These are phyloP conservation scores for Premnoplex brunnescens DNA, from an alignment of 2,797 vertebrate genomes.

Conservation along the genomic window DNA sequence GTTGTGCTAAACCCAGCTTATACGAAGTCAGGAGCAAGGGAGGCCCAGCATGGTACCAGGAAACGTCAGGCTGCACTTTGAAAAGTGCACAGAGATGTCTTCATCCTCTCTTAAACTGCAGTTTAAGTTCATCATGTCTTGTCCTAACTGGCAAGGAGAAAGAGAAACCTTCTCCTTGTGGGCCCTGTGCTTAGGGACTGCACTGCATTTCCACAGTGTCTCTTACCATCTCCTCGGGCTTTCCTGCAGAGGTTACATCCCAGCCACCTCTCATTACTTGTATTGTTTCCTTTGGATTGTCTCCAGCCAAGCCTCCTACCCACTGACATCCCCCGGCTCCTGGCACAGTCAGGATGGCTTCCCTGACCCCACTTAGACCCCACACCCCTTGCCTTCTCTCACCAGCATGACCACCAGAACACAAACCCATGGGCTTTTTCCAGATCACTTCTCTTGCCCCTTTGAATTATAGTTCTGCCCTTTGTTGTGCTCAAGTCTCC, in stretches of 20 bases:
- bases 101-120: not conserved
- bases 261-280: not conserved
- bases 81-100: not conserved
- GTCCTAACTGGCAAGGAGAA: not conserved
- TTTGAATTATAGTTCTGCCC: not conserved
- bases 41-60: accelerated
- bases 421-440: not conserved
- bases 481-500: not conserved
- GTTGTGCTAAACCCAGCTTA: not conserved
- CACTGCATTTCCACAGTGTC: accelerated
- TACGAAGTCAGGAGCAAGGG: not conserved
- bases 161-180: accelerated
- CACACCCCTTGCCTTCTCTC: accelerated
- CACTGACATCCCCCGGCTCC: accelerated
- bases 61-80: not conserved
- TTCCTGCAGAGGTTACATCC: not conserved
- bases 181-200: accelerated
- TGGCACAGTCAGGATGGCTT: accelerated
- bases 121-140: not conserved
- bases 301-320: not conserved
- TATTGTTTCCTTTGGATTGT: not conserved
- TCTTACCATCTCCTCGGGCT: not conserved
- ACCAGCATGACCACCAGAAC: not conserved
- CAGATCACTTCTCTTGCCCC: not conserved
- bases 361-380: not conserved